phyloP scores from a whole-genome alignment of 2,113 vertebrate genomes.

The Meles meles region DNA sequence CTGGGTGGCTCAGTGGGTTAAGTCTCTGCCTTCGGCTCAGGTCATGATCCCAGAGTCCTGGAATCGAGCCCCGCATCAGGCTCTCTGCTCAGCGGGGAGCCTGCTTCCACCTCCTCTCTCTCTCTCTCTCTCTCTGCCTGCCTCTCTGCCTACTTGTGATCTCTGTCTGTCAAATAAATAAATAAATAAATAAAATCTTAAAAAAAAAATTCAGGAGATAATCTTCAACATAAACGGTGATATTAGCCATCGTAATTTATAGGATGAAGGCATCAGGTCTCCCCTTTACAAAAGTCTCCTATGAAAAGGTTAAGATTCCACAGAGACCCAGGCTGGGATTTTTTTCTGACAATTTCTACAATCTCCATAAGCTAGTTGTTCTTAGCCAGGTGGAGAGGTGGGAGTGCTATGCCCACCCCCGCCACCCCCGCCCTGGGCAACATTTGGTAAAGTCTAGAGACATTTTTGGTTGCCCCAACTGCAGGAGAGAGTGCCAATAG shows the following conservation, averaged over 20 bases:
- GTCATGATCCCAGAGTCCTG: too few species aligned
- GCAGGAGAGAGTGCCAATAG: not conserved
- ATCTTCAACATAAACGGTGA: not conserved
- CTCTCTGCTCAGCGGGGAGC: too few species aligned
- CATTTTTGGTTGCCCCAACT: not conserved
- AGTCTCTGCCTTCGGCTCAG: too few species aligned
- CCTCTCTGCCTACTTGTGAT: too few species aligned
- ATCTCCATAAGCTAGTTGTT: not conserved
- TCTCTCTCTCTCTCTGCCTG: too few species aligned
- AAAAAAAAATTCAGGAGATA: not conserved
- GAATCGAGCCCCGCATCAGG: rapidly evolving
- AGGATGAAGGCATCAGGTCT: not conserved
- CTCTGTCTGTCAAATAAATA: too few species aligned
- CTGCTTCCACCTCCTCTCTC: too few species aligned
- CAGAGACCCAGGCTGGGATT: not conserved
- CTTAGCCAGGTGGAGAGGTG: not conserved
- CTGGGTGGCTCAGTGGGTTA: too few species aligned
- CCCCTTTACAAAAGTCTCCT: not conserved
- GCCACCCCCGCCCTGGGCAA: rapidly evolving
- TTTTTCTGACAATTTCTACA: not conserved
- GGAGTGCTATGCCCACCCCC: not conserved
- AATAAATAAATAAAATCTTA: too few species aligned
- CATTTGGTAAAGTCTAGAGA: not conserved
- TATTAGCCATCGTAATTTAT: not conserved
- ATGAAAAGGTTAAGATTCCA: not conserved